Conservation (phyloP, 2,888 invertebrate species). For the Drosophila diplacantha region DNA sequence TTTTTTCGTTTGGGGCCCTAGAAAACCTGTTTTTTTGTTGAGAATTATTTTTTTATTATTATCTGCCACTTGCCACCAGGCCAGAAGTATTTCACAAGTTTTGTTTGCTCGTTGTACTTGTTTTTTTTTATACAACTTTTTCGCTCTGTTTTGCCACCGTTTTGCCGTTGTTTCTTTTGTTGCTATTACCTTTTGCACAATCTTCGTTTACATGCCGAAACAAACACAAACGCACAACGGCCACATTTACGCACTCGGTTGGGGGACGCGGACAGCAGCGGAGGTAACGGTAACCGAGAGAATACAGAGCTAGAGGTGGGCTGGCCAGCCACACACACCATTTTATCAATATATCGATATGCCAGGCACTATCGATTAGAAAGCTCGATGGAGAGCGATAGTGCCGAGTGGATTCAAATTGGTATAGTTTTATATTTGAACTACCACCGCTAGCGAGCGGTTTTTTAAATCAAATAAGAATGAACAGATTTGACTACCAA, state of each 20-base stretch:
- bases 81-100: conserved; percentile 40
- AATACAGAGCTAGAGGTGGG: background rate
- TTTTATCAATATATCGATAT: background rate
- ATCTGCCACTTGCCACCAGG: conserved; percentile 41
- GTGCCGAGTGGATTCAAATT: background rate
- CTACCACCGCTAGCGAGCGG: background rate
- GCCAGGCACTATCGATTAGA: background rate
- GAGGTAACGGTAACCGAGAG: conserved; percentile 21
- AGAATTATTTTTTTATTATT: conserved; percentile 45
- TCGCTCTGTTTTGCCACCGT: conserved; percentile 53
- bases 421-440: no score
- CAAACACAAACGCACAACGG: conserved; percentile 8
- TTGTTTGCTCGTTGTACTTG: conserved; percentile 31
- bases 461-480: background rate
- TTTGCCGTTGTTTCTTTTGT: conserved; percentile 35
- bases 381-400: background rate
- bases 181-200: conserved; percentile 25
- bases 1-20: conserved; percentile 31
- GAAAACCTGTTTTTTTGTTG: conserved; percentile 63
- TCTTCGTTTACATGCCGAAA: conserved; percentile 28
- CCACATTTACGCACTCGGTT: no score
- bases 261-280: conserved; percentile 15
- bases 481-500: no score
- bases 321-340: no score
- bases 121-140: conserved; percentile 34